Percentiles rank a stretch among this genome's conserved stretches.
Conservation (phyloP, 2,888 invertebrate species). For the Caenorhabditis zanzibari region DNA sequence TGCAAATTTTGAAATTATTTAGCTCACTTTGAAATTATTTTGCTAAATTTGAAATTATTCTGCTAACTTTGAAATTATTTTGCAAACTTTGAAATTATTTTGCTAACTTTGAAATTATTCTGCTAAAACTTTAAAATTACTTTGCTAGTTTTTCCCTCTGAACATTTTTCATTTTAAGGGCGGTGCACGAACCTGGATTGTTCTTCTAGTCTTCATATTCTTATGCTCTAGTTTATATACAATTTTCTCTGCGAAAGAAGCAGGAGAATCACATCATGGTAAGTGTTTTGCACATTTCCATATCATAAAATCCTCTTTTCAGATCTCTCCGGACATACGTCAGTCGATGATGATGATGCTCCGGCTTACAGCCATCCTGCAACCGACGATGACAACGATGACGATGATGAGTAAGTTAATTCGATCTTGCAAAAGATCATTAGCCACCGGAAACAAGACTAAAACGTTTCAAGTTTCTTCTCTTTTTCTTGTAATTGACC, state of each 20-base stretch:
- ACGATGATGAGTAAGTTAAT: slow-evolving; percentile 56
- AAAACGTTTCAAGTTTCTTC: slow-evolving; percentile 25
- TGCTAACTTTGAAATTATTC: too few relatives aligned
- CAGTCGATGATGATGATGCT: slow-evolving; percentile 41
- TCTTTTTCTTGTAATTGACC: slow-evolving; percentile 15
- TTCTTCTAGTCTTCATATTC: slow-evolving; percentile 80
- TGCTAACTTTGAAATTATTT: too few relatives aligned
- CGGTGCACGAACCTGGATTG: slow-evolving; percentile 81
- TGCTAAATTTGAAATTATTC: too few relatives aligned
- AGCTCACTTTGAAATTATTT: too few relatives aligned
- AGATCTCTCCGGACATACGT: slow-evolving; percentile 46
- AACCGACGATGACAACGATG: slow-evolving; percentile 35
- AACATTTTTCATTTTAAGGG: slow-evolving; percentile 72
- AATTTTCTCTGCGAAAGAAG: slow-evolving; percentile 80
- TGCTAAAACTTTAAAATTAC: too few relatives aligned
- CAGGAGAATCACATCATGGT: slow-evolving; percentile 68
- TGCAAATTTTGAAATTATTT: too few relatives aligned
- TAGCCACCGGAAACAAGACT: background rate
- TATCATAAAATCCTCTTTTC: background rate
- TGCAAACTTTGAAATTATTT: too few relatives aligned
- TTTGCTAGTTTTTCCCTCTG: too few relatives aligned
- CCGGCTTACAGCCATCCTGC: slow-evolving; percentile 20
- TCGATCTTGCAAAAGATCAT: slow-evolving; percentile 8
- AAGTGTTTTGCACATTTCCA: background rate
- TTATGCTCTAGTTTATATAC: slow-evolving; percentile 80